Conservation (phyloP, 2,113 vertebrate species). For the Micronisus gabar region DNA sequence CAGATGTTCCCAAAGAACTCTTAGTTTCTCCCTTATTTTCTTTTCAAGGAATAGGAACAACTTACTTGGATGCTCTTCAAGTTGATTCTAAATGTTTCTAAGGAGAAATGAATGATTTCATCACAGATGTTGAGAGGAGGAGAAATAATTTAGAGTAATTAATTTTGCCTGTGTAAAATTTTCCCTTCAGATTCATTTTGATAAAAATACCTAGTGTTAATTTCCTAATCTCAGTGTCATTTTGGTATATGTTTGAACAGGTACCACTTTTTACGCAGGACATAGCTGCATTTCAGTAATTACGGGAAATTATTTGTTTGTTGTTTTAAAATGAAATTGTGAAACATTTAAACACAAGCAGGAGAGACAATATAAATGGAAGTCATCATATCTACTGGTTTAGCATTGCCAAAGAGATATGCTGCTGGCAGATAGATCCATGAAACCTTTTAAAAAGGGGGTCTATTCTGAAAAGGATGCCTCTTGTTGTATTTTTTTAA, state of each 20-base stretch:
- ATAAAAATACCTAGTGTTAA: neutral
- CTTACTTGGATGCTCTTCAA: neutral
- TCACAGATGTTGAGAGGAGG: constrained; percentile 15
- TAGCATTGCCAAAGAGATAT: neutral
- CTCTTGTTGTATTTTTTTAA: neutral
- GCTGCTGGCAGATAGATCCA: neutral
- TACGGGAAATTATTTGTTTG: neutral
- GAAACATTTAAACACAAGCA: neutral
- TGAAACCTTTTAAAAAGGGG: neutral
- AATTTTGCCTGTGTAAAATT: neutral
- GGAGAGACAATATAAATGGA: neutral
- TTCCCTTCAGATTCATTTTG: neutral
- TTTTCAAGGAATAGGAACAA: neutral
- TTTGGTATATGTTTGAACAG: neutral
- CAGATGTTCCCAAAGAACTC: neutral
- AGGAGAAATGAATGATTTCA: constrained; percentile 16
- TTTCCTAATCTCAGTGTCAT: neutral
- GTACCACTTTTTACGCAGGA: neutral
- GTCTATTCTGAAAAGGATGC: neutral
- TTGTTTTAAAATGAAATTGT: constrained; percentile 1
- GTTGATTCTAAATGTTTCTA: neutral
- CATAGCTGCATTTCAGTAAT: neutral
- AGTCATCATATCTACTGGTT: neutral
- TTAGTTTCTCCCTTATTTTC: neutral
- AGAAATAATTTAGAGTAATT: neutral